Percentiles rank a stretch among this genome's conserved stretches.
Conservation (phyloP, 2,797 vertebrate genomes). For the Arrhamphus sclerolepis region DNA sequence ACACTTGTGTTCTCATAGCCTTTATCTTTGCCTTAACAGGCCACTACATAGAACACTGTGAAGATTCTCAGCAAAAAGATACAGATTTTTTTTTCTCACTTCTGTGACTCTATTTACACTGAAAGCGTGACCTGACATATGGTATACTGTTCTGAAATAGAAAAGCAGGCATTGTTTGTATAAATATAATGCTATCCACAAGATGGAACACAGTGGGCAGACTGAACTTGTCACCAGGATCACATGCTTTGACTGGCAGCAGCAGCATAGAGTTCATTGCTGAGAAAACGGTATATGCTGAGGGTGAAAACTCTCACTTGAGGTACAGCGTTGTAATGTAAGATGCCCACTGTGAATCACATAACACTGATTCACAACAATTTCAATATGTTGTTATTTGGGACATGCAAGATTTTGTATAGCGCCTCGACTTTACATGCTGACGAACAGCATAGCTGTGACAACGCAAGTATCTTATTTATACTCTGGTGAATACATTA, state of each 20-base stretch:
- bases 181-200: constrained; percentile 47
- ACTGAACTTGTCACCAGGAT: constrained; percentile 46
- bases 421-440: too few relatives aligned
- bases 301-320: neutral
- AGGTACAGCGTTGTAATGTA: neutral
- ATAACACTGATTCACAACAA: too few relatives aligned
- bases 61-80: too few relatives aligned
- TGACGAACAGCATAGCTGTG: too few relatives aligned
- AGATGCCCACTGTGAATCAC: too few relatives aligned
- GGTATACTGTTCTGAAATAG: constrained; percentile 10
- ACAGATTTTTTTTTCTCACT: neutral
- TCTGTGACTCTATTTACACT: constrained; percentile 1
- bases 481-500: too few relatives aligned
- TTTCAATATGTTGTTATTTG: too few relatives aligned
- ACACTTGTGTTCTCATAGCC: too few relatives aligned
- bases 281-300: neutral
- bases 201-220: constrained; percentile 31
- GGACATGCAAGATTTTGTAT: too few relatives aligned
- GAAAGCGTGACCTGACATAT: constrained; percentile 18
- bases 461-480: too few relatives aligned
- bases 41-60: too few relatives aligned
- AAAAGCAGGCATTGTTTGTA: constrained; percentile 31
- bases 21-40: too few relatives aligned
- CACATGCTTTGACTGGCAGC: constrained; percentile 26
- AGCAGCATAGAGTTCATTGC: neutral